phyloP scores from a whole-genome alignment of 2,113 vertebrate species.

The Eublepharis macularius region DNA sequence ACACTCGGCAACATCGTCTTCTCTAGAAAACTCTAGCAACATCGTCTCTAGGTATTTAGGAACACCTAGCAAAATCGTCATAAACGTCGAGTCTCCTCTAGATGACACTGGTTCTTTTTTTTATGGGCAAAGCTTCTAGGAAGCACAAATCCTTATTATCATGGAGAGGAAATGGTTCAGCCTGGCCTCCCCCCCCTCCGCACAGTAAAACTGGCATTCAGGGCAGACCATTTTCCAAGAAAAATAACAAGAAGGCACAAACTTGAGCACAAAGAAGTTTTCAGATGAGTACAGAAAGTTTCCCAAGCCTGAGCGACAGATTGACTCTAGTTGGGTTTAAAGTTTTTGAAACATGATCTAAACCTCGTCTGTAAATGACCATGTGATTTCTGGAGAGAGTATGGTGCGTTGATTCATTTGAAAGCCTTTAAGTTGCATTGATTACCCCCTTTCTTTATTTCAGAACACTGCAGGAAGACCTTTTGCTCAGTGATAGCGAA shows the following conservation, averaged over 20 bases:
- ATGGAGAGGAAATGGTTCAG: not conserved
- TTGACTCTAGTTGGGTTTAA: not conserved
- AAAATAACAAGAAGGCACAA: not conserved
- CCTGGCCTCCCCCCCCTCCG: not conserved
- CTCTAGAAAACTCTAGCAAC: too few relatives aligned
- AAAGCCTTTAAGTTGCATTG: constrained; percentile 40
- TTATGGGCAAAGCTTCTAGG: too few relatives aligned
- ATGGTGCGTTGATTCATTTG: constrained; percentile 23
- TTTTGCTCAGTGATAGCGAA: constrained; percentile 82
- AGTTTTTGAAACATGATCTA: not conserved
- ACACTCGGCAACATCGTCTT: not conserved
- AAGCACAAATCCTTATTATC: not conserved
- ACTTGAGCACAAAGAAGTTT: not conserved
- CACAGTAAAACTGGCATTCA: not conserved
- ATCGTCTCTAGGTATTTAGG: not conserved
- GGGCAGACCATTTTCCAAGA: not conserved
- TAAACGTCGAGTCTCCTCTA: not conserved
- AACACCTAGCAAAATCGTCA: not conserved
- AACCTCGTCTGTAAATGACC: not conserved
- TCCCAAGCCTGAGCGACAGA: not conserved
- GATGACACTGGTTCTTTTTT: not conserved
- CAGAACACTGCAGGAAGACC: constrained; percentile 79
- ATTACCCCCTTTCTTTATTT: constrained; percentile 54
- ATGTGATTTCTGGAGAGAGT: not conserved
- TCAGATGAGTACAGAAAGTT: not conserved